Conservation (phyloP, 2,113 vertebrate species). For the Bagarius yarrelli region DNA sequence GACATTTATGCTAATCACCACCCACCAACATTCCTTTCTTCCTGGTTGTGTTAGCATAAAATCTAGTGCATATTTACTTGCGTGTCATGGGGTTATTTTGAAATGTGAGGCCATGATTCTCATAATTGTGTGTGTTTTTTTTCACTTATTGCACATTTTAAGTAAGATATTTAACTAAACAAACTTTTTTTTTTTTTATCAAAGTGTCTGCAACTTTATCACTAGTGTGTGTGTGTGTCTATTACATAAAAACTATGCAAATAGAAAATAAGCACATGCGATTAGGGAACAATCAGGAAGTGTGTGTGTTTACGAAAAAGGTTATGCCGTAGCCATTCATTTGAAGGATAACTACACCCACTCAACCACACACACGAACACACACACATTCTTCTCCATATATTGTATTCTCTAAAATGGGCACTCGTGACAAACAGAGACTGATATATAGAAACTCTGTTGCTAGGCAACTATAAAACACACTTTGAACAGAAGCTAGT, state of each 20-base stretch:
- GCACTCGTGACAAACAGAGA: neutral
- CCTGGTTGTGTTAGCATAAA: neutral
- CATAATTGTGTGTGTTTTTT: neutral
- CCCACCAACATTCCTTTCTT: neutral
- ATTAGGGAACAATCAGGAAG: too few species aligned
- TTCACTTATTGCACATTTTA: neutral
- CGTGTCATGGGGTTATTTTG: neutral
- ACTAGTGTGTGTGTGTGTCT: neutral
- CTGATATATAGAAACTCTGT: neutral
- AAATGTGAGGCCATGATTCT: neutral
- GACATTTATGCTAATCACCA: conserved; percentile 14
- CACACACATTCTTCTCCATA: neutral
- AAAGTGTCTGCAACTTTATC: neutral
- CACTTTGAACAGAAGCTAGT: neutral
- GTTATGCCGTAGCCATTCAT: neutral
- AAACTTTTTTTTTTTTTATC: neutral
- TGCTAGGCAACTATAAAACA: neutral
- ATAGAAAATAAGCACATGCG: too few species aligned
- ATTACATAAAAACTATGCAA: too few species aligned
- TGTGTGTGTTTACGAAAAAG: too few species aligned
- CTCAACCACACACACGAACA: neutral
- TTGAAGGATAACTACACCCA: neutral
- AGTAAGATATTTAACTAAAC: neutral
- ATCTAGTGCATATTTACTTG: neutral
- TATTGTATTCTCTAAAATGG: neutral